These are phyloP conservation scores for Eilema sororculum DNA, from an alignment of 2,888 invertebrate genomes.

Conservation along the genomic window DNA sequence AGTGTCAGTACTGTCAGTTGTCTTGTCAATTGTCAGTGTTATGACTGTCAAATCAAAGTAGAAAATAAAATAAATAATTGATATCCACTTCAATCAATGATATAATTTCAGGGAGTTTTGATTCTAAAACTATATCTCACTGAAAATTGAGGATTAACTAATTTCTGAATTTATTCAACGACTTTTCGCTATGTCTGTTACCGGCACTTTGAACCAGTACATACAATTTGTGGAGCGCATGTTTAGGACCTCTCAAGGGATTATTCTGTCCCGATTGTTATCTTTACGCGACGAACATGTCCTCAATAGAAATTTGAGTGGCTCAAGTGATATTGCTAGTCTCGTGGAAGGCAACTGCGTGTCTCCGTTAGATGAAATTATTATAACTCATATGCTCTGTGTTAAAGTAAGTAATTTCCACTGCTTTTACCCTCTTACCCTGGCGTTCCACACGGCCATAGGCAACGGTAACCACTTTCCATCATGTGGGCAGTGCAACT, in stretches of 20 bases:
- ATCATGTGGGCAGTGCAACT: too few species aligned
- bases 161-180: neutral
- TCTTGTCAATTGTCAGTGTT: too few species aligned
- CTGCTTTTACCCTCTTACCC: neutral
- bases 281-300: constrained; percentile 91
- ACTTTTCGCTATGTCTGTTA: constrained; percentile 17
- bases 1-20: too few species aligned
- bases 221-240: constrained; percentile 83
- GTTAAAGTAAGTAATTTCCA: constrained; percentile 80
- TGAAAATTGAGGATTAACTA: neutral
- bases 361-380: constrained; percentile 92
- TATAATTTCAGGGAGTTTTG: neutral
- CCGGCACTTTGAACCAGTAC: constrained; percentile 28
- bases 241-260: constrained; percentile 88
- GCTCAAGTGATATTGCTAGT: constrained; percentile 90
- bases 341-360: constrained; percentile 90
- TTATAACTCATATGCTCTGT: constrained; percentile 91
- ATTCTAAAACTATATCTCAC: neutral
- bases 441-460: too few species aligned
- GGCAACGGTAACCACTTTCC: too few species aligned
- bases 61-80: too few species aligned
- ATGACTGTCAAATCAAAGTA: too few species aligned
- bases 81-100: too few species aligned
- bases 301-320: constrained; percentile 88
- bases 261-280: constrained; percentile 85